Evolutionary conservation across 2,888 invertebrate genomes (phyloP), one percentile per base, ranked within the genome.

Genomic region (Polyploca ridens): DNA sequence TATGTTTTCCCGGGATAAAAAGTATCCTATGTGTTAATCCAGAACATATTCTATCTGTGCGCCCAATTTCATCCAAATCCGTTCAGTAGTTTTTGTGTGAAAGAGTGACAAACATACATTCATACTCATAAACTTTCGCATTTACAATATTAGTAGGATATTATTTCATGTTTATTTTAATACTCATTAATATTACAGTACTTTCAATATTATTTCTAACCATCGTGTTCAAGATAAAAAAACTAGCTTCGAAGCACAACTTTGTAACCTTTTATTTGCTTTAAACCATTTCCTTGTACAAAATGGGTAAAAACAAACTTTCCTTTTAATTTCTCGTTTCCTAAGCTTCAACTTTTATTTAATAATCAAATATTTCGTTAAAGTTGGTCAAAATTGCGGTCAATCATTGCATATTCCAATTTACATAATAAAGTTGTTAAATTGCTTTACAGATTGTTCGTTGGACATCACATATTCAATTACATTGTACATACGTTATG

Each of bases 321-420:
- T 54, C 54, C 54, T 54, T 54, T 54, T 54, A 54, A 19, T 54
- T 54, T 54, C 19, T 54, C 19, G 54, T 54, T 54, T 54, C 54
- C 54, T 19, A 54, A 19, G 54, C 19, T 54, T 54, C 6, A 54
- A 54, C 14, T 54, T 54, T 19, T 54, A 19, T 19, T 54, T 54
- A 19, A 54, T 19, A n/a, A 54, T 54, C 10, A 3, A 54, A 19
- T 54, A 19, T 54, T 54, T 54, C 19, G 54, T 54, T 54, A 54
- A 54, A 5, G 54, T 54, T 54, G 54, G 54, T 19, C 8, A 54
- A 54, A 16, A 54, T 54, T 54, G 54, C 19, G 54, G 54, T 54
- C 54, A 54, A 54, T 46, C n/a, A 46, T 46, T 46, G 46, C 14
- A 14, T 46, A 46, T 54, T 54, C 19, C 10, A 54, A 19, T 19